Conservation (phyloP, 2,888 invertebrate genomes). For the Tetranychus piercei region DNA sequence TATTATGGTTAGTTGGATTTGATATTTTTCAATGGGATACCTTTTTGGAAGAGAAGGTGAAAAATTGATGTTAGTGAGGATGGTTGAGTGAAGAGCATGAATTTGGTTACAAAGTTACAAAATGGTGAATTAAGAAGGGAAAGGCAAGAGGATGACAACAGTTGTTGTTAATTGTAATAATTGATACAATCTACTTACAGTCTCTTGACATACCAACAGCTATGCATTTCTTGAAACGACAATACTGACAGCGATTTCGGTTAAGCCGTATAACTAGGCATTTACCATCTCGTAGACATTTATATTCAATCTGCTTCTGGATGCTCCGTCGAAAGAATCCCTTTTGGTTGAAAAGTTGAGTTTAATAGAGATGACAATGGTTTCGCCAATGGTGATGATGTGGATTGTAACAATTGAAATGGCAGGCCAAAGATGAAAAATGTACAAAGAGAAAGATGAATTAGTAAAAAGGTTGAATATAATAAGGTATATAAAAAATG, state of each 20-base stretch:
- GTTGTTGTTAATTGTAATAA: neutral
- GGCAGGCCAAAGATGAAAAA: neutral
- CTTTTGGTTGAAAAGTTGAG: constrained; percentile 37
- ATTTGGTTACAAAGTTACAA: neutral
- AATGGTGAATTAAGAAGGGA: neutral
- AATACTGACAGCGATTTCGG: constrained; percentile 84
- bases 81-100: neutral
- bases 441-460: neutral
- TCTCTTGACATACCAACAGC: constrained; percentile 91
- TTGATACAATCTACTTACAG: constrained; percentile 49
- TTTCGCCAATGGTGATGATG: no score
- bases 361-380: constrained; percentile 27
- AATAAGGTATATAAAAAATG: neutral
- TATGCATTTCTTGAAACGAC: constrained; percentile 87
- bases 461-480: neutral
- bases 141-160: neutral
- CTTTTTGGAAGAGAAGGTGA: neutral
- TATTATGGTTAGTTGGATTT: no score
- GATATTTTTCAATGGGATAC: no score
- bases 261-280: constrained; percentile 80
- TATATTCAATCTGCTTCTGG: constrained; percentile 88
- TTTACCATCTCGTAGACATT: constrained; percentile 79
- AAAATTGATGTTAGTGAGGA: neutral
- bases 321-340: constrained; percentile 89
- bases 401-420: neutral